Evolutionary conservation across 2,113 vertebrate genomes (phyloP).

Genomic region (Pao palembangensis): DNA sequence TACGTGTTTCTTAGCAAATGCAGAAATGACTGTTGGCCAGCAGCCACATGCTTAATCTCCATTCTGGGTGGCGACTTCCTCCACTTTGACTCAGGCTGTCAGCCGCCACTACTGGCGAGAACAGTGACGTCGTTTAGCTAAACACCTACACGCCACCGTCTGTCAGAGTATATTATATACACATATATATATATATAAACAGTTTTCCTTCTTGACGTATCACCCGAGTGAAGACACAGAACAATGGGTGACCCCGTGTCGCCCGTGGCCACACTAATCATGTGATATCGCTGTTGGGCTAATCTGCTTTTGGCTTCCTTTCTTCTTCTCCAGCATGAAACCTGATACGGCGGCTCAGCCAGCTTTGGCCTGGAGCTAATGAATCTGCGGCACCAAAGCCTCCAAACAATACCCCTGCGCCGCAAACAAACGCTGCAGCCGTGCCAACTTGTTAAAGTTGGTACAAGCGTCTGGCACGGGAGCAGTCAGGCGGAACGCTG

Average conservation of each 20-base stretch:
- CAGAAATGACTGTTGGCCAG: constrained; percentile 7
- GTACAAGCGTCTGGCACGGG: constrained; percentile 6
- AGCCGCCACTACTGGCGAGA: background rate
- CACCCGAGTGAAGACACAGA: constrained; percentile 1
- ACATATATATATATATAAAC: too few species aligned
- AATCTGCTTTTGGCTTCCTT: constrained; percentile 45
- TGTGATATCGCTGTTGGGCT: constrained; percentile 49
- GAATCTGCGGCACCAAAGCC: constrained; percentile 48
- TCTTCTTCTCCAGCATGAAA: constrained; percentile 55
- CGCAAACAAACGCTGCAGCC: constrained; percentile 17
- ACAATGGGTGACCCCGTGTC: constrained; percentile 30
- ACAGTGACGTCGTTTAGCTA: background rate
- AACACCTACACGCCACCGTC: background rate
- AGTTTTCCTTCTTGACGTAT: background rate
- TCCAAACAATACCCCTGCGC: constrained; percentile 51
- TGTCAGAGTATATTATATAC: too few species aligned
- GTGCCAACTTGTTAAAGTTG: constrained; percentile 20
- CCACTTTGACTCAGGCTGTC: constrained; percentile 9
- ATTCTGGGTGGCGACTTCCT: constrained; percentile 9
- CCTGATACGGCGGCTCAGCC: constrained; percentile 51
- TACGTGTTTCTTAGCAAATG: background rate
- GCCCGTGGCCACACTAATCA: constrained; percentile 22
- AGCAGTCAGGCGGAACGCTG: background rate
- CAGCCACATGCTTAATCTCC: constrained; percentile 14
- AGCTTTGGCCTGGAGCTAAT: constrained; percentile 61